Conservation (phyloP, 2,797 vertebrate species). For the Glossophaga mutica region DNA sequence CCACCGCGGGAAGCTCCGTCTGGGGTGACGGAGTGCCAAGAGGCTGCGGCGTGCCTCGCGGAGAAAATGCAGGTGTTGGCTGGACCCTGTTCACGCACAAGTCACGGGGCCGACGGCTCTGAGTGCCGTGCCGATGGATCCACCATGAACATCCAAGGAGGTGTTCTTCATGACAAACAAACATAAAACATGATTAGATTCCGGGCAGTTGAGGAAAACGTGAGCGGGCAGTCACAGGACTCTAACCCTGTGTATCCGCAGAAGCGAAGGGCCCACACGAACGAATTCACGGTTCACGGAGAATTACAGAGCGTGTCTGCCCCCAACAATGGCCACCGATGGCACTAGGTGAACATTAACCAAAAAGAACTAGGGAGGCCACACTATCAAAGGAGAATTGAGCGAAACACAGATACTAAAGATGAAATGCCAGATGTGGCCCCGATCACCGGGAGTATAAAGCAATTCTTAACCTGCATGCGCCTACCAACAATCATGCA, state of each 20-base stretch:
- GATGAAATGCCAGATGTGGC: no score
- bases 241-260: background rate
- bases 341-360: accelerated
- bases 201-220: background rate
- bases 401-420: no score
- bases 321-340: accelerated
- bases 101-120: accelerated
- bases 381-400: no score
- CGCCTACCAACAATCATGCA: background rate
- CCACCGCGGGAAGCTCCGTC: accelerated
- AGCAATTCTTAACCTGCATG: background rate
- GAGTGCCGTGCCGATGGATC: no score
- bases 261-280: accelerated
- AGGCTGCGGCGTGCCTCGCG: accelerated
- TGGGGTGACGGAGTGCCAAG: accelerated
- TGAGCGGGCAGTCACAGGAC: no score
- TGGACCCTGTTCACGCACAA: background rate
- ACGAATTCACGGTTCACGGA: accelerated
- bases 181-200: background rate
- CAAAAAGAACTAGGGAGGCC: no score
- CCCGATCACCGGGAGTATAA: no score
- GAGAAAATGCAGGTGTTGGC: background rate
- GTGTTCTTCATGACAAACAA: background rate
- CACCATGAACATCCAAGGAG: accelerated
- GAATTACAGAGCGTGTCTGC: accelerated